Conservation (phyloP, 2,113 vertebrate species). For the Macquaria ambigua region DNA sequence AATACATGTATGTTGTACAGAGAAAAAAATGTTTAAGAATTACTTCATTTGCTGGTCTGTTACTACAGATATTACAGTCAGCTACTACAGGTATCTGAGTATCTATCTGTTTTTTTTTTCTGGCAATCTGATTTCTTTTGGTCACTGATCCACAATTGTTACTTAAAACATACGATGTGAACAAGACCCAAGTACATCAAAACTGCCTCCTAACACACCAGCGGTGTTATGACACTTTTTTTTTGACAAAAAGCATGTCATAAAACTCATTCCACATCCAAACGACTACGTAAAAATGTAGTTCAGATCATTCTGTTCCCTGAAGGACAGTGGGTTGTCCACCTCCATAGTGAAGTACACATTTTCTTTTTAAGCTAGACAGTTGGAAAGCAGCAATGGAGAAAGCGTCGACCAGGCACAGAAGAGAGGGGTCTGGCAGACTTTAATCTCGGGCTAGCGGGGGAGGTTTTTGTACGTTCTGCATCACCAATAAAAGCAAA, state of each 20-base stretch:
- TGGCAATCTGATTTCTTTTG: neutral
- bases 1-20: neutral
- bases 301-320: neutral
- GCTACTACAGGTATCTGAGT: no score
- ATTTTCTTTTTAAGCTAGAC: neutral
- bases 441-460: conserved; percentile 9
- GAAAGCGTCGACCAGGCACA: neutral
- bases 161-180: neutral
- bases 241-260: neutral
- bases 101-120: neutral
- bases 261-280: neutral
- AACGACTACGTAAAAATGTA: neutral
- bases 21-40: neutral
- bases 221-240: neutral
- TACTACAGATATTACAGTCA: neutral
- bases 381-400: conserved; percentile 21
- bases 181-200: neutral
- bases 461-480: conserved; percentile 18
- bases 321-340: neutral
- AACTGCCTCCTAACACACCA: neutral
- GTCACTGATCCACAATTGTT: neutral
- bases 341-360: neutral
- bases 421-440: conserved; percentile 6
- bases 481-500: conserved; percentile 31
- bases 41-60: neutral